A percentile compares a stretch with the other conserved stretches of the same genome.
phyloP scores from a whole-genome alignment of 1,140 invertebrate species.

The Saccostrea cuccullata region DNA sequence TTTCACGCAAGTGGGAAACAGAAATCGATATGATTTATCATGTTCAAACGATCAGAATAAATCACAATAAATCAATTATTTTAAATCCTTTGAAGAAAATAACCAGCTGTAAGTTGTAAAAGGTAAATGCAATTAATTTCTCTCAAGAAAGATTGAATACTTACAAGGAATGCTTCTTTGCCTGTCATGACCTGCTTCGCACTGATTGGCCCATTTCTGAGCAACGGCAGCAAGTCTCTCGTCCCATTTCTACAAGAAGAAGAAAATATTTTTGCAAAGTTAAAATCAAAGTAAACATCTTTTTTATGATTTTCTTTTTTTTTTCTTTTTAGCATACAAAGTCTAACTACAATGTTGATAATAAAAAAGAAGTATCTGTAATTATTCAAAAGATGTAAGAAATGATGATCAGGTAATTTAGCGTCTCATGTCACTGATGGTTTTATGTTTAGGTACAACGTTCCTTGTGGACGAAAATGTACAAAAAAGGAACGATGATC shows the following conservation, averaged over 20 bases:
- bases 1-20: neutral
- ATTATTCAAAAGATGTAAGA: neutral
- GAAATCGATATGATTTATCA: too few species aligned
- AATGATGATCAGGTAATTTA: neutral
- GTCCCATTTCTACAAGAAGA: slow-evolving; percentile 84
- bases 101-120: neutral
- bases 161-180: slow-evolving; percentile 66
- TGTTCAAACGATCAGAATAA: neutral
- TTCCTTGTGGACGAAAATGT: neutral
- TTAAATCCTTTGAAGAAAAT: neutral
- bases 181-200: slow-evolving; percentile 86
- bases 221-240: slow-evolving; percentile 89
- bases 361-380: too few species aligned
- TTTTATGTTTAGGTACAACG: slow-evolving; percentile 7
- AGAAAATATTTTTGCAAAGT: neutral
- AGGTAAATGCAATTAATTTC: neutral
- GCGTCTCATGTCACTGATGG: neutral
- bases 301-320: too few species aligned
- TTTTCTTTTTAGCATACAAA: too few species aligned
- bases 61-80: neutral
- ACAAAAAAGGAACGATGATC: neutral
- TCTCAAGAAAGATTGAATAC: neutral
- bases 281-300: too few species aligned
- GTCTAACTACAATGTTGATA: too few species aligned
- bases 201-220: slow-evolving; percentile 90